Conservation (phyloP, 2,888 invertebrate genomes). For the Cryptocephalus primarius region DNA sequence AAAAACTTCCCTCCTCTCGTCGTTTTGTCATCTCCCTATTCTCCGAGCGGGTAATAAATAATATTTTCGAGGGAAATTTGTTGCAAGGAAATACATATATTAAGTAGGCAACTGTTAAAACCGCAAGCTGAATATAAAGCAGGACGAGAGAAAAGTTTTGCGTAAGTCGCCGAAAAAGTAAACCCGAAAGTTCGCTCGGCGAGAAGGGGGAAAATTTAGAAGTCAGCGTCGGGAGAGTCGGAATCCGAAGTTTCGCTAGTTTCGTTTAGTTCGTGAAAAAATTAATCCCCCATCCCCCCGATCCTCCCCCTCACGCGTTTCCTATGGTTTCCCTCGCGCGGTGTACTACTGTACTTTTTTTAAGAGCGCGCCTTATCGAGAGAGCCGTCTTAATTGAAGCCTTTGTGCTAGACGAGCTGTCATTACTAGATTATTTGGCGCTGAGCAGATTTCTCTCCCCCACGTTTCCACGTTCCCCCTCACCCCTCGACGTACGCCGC, state of each 20-base stretch:
- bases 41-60: conserved; percentile 9
- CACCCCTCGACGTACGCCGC: too few relatives aligned
- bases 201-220: not conserved
- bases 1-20: not conserved
- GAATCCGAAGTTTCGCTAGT: too few relatives aligned
- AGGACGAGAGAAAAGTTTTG: conserved; percentile 16
- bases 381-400: too few relatives aligned
- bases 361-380: too few relatives aligned
- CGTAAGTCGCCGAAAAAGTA: conserved; percentile 12
- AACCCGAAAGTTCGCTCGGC: conserved; percentile 15
- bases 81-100: conserved; percentile 17
- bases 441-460: too few relatives aligned
- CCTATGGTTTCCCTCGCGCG: too few relatives aligned
- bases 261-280: not conserved
- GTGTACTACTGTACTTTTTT: too few relatives aligned
- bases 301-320: too few relatives aligned
- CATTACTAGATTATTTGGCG: too few relatives aligned
- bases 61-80: conserved; percentile 13
- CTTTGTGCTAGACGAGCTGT: too few relatives aligned
- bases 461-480: too few relatives aligned
- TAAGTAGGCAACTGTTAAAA: conserved; percentile 19
- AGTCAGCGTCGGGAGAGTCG: too few relatives aligned
- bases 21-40: conserved; percentile 7
- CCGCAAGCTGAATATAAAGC: conserved; percentile 18
- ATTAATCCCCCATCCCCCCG: not conserved